Evolutionary conservation across 2,797 vertebrate species (phyloP), one percentile per base, ranked within the genome.

Genomic region (Siniperca undulata): DNA sequence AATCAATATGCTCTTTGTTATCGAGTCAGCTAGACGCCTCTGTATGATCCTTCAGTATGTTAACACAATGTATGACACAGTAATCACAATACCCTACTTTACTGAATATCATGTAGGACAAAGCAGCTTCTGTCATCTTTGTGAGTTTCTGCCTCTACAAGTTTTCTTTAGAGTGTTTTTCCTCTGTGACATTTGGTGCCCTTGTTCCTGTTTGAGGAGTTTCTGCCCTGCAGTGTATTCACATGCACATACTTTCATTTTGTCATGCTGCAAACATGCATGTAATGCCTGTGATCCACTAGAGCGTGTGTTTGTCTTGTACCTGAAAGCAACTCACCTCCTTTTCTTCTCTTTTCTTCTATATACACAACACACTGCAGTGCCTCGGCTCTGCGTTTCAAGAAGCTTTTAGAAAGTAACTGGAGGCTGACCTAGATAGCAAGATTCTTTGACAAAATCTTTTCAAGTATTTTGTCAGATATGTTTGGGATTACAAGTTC

Each of bases 1-100:
- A 92, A 83, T 79, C 86, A 87, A 88, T 89, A 88, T 87, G 89
- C 85, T 89, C 84, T 88, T 92, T 94, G 89, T 93, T 93, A 91
- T 91, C 62, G 81, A 86, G 79, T 92, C 92, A 85, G 30, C 30
- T 30, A 30, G 27, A 48, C 22, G 30, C 2, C 7, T 36, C 42
- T 20, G 24, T 34, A n/a, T n/a, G 34, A 10, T 62, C 46, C 19
- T 46, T 42, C 56, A 1, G 7, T 20, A 40, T 48, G 6, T 59
- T 2, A 16, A 58, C 3, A 42, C 3, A 40, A 24, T 7, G 9
- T 46, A 27, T 40, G 19, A 50, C 38, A 38, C 24, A 30, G 27
- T 34, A 13, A 50, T 69, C n/a, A 46, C n/a, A 59, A 14, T 44
- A 70, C 53, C 34, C 60, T 50, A 48, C 48, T 24, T 17, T 22